A percentile compares a stretch with the other conserved stretches of the same genome.
Conservation (phyloP, 2,888 invertebrate genomes). For the Drosophila aldrichi region DNA sequence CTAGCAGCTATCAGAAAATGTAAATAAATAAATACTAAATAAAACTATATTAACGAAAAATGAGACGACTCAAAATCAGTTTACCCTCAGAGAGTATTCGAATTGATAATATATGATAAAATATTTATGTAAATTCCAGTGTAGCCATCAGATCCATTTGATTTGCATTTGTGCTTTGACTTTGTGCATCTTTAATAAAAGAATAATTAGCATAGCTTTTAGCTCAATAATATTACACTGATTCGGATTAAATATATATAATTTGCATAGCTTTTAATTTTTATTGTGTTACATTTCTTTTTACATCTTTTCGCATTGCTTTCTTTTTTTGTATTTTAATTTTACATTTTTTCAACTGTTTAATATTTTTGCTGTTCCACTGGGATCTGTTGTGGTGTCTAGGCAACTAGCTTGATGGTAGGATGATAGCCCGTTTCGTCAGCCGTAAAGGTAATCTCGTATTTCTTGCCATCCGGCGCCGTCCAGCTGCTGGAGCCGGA, state of each 20-base stretch:
- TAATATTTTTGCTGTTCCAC: conserved; percentile 29
- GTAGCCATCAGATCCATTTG: background rate
- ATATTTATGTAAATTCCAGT: background rate
- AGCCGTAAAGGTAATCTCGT: conserved; percentile 86
- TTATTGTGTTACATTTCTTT: background rate
- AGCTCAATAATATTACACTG: background rate
- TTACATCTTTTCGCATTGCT: background rate
- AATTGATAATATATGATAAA: background rate
- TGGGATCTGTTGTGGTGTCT: conserved; percentile 20
- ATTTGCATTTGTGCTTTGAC: background rate
- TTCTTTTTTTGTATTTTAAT: background rate
- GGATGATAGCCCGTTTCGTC: conserved; percentile 87
- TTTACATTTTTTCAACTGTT: background rate
- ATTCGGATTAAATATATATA: background rate
- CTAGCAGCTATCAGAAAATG: background rate
- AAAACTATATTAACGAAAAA: too few species aligned
- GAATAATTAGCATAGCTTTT: background rate
- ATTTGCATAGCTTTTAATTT: conserved; percentile 2
- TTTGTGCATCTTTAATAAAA: background rate
- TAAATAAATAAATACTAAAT: background rate
- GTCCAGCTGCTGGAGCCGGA: conserved; percentile 88
- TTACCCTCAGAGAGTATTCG: background rate
- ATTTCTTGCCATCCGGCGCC: conserved; percentile 86
- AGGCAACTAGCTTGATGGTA: conserved; percentile 74
- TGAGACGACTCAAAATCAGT: too few species aligned